Evolutionary conservation across 2,888 invertebrate genomes (phyloP).

Genomic region (Ophioninae sp.): DNA sequence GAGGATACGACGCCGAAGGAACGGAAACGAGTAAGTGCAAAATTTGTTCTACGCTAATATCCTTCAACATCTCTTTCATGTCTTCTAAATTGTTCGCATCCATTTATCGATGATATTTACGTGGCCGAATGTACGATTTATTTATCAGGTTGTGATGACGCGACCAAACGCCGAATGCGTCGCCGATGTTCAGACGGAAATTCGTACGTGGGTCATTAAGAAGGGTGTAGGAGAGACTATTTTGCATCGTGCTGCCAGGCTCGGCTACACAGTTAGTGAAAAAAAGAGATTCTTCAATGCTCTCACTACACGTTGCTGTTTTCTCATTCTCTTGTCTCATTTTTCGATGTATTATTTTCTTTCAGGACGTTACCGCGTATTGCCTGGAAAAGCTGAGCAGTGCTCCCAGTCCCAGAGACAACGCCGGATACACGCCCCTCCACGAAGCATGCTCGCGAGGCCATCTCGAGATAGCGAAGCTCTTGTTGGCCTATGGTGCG

Average conservation of each 20-base stretch:
- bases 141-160: slow-evolving; percentile 73
- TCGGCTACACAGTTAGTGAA: slow-evolving; percentile 90
- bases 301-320: neutral
- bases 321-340: neutral
- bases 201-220: slow-evolving; percentile 95
- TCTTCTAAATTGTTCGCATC: neutral
- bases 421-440: slow-evolving; percentile 95
- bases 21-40: slow-evolving; percentile 79
- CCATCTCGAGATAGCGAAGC: slow-evolving; percentile 91
- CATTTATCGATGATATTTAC: neutral
- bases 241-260: slow-evolving; percentile 94
- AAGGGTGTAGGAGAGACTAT: slow-evolving; percentile 97
- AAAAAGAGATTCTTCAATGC: neutral
- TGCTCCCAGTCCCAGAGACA: slow-evolving; percentile 93
- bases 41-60: neutral
- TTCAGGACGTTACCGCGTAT: slow-evolving; percentile 93
- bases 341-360: neutral
- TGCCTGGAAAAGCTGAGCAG: slow-evolving; percentile 93
- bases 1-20: slow-evolving; percentile 82
- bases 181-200: slow-evolving; percentile 91
- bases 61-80: slow-evolving; percentile 10
- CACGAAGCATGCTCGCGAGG: slow-evolving; percentile 96
- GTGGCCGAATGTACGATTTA: neutral
- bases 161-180: slow-evolving; percentile 86
- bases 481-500: slow-evolving; percentile 93